Percentiles rank a stretch among this genome's conserved stretches.
phyloP scores from a whole-genome alignment of 2,888 invertebrate genomes.

The Lepeophtheirus nordmannii region DNA sequence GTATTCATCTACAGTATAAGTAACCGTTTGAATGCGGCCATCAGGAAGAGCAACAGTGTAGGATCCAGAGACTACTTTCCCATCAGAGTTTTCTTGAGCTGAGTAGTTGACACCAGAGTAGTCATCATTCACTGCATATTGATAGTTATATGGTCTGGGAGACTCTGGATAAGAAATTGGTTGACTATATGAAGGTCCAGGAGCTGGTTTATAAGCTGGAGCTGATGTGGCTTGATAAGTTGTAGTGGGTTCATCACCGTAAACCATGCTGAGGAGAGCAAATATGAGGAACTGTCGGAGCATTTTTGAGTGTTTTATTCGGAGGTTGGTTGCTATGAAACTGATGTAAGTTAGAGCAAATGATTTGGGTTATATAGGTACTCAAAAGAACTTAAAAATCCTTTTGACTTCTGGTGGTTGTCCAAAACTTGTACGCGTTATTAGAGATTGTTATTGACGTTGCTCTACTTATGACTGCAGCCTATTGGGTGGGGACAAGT shows the following conservation, averaged over 20 bases:
- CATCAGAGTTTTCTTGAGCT: not conserved
- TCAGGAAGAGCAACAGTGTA: constrained; percentile 15
- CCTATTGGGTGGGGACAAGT: too few relatives aligned
- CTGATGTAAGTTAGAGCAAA: too few relatives aligned
- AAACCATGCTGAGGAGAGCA: too few relatives aligned
- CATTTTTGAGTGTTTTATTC: too few relatives aligned
- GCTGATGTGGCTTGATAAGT: not conserved
- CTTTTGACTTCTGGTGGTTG: too few relatives aligned
- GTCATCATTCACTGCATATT: constrained; percentile 14
- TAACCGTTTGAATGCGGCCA: constrained; percentile 15
- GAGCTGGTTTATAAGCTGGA: not conserved
- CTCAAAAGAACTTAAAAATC: too few relatives aligned
- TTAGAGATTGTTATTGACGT: too few relatives aligned
- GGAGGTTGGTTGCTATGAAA: too few relatives aligned
- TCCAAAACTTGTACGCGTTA: too few relatives aligned
- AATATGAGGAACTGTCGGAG: too few relatives aligned
- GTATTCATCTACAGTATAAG: not conserved
- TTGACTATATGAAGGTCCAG: not conserved
- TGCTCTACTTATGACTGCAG: too few relatives aligned
- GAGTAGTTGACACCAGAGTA: not conserved
- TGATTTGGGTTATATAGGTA: too few relatives aligned
- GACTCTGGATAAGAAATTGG: not conserved
- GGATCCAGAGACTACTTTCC: not conserved
- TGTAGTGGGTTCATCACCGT: not conserved
- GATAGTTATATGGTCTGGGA: not conserved